These are phyloP conservation scores for Semnornis frantzii DNA, from an alignment of 2,113 vertebrate genomes.

Conservation along the genomic window DNA sequence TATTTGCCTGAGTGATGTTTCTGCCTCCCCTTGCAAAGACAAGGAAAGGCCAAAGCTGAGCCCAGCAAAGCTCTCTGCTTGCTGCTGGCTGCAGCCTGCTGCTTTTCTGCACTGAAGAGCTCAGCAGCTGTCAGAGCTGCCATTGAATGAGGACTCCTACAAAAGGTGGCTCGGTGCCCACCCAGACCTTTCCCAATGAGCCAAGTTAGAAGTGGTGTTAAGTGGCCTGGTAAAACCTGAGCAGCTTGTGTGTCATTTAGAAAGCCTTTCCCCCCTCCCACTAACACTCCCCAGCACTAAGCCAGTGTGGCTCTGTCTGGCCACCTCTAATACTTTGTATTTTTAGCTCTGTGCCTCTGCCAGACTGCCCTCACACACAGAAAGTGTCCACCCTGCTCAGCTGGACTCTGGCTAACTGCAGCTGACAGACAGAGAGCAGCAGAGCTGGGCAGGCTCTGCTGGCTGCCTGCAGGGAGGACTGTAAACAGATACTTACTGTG, in stretches of 20 bases:
- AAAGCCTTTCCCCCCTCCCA: neutral
- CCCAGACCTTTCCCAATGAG: neutral
- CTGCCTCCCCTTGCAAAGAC: no score
- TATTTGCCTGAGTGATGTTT: no score
- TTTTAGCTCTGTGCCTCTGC: slow-evolving; percentile 26
- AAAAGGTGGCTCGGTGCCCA: neutral
- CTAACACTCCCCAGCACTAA: neutral
- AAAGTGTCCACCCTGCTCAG: neutral
- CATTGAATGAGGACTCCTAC: no score
- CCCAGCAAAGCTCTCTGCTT: no score
- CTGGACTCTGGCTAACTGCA: slow-evolving; percentile 4
- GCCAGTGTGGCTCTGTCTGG: neutral
- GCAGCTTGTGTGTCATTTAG: neutral
- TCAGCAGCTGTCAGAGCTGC: no score
- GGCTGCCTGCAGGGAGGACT: slow-evolving; percentile 57
- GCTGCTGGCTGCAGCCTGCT: no score
- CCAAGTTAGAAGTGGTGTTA: neutral
- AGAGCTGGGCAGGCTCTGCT: slow-evolving; percentile 40
- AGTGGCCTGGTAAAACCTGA: neutral
- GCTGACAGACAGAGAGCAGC: slow-evolving; percentile 55
- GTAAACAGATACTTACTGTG: slow-evolving; percentile 86
- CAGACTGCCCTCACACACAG: neutral
- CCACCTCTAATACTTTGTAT: neutral
- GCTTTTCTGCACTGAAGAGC: no score
- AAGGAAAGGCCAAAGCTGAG: no score